Conservation (phyloP, 2,888 invertebrate species). For the Drosophila villosipedis region DNA sequence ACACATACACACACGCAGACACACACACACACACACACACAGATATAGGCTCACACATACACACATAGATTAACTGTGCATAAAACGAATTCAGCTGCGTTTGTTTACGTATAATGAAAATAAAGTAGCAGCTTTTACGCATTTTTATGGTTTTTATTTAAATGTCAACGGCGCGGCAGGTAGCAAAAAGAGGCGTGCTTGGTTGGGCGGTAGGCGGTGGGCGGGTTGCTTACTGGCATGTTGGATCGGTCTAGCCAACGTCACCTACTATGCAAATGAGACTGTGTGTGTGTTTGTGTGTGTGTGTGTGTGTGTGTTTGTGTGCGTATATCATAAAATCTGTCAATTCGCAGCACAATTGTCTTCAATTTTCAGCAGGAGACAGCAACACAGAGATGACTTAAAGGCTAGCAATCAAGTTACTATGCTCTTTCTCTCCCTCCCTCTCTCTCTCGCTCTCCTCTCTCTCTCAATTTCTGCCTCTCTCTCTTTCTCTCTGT, state of each 20-base stretch:
- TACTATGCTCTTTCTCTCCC: neutral
- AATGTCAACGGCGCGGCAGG: conserved; percentile 59
- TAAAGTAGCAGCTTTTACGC: conserved; percentile 79
- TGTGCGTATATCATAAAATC: conserved; percentile 60
- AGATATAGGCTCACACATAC: neutral
- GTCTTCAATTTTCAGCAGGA: conserved; percentile 65
- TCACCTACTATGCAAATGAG: conserved; percentile 72
- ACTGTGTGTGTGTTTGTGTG: no score
- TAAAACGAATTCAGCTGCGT: conserved; percentile 39
- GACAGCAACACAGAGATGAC: conserved; percentile 30
- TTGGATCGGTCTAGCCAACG: conserved; percentile 16
- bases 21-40: conserved; percentile 4
- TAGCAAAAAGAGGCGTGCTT: conserved; percentile 1
- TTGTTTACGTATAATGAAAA: conserved; percentile 65
- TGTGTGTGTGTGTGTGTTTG: neutral
- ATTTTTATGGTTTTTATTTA: conserved; percentile 75
- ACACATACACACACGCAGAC: conserved; percentile 1
- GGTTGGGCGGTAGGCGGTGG: neutral
- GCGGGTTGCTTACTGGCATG: neutral
- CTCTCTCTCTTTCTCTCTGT: neutral
- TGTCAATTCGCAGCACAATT: conserved; percentile 72
- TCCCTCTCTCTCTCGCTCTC: neutral
- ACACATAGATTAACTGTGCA: conserved; percentile 59
- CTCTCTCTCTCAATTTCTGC: neutral
- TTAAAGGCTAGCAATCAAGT: conserved; percentile 53